phyloP scores from a whole-genome alignment of 2,797 vertebrate species.

The Triplophysa bombifrons region DNA sequence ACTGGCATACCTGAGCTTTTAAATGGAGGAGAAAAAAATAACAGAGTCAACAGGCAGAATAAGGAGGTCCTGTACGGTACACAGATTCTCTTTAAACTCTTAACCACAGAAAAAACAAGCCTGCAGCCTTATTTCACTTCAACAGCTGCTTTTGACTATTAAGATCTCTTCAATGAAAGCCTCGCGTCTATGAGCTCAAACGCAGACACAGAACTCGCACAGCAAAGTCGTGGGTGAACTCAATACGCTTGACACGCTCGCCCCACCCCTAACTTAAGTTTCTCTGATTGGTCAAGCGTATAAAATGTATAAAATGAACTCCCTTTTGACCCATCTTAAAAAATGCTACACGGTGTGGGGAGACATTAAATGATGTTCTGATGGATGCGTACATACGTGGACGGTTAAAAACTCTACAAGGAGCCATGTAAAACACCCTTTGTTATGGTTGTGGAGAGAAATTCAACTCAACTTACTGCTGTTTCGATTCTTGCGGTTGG shows the following conservation, averaged over 20 bases:
- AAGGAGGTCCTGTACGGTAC: neutral
- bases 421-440: neutral
- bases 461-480: constrained; percentile 77
- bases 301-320: neutral
- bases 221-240: neutral
- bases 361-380: too few relatives aligned
- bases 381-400: too few relatives aligned
- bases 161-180: constrained; percentile 6
- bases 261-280: neutral
- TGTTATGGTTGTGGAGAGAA: neutral
- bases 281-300: neutral
- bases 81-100: neutral
- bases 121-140: neutral
- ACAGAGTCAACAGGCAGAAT: neutral
- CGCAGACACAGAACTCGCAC: neutral
- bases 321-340: neutral
- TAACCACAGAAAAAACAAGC: neutral
- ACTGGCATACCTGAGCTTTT: neutral
- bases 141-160: constrained; percentile 9
- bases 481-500: constrained; percentile 89
- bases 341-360: neutral
- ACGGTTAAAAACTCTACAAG: too few relatives aligned
- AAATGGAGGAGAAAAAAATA: neutral
- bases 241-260: neutral
- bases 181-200: constrained; percentile 19